Percentiles rank a stretch among this genome's conserved stretches.
Conservation (phyloP, 2,888 invertebrate species). For the Drosophila algonquin region DNA sequence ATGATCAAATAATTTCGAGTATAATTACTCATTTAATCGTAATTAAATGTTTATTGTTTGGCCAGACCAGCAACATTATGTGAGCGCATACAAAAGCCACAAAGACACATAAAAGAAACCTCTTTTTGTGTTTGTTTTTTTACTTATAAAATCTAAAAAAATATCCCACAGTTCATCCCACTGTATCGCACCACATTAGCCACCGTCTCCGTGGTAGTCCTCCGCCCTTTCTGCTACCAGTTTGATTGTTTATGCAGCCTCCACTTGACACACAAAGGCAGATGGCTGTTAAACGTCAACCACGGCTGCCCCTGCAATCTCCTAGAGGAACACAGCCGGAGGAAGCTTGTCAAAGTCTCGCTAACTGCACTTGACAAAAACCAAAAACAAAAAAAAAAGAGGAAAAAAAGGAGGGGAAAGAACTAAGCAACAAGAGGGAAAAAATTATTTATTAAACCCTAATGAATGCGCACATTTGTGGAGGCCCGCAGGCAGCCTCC, state of each 20-base stretch:
- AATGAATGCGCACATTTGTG: slow-evolving; percentile 77
- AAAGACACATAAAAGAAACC: neutral
- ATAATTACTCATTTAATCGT: slow-evolving; percentile 16
- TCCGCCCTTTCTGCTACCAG: neutral
- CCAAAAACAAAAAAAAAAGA: neutral
- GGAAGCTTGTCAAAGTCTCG: slow-evolving; percentile 48
- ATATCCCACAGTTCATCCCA: too few relatives aligned
- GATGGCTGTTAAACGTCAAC: slow-evolving; percentile 50
- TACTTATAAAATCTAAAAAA: too few relatives aligned
- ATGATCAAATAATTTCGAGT: slow-evolving; percentile 13
- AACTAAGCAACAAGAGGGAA: slow-evolving; percentile 27
- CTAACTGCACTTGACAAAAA: slow-evolving; percentile 49
- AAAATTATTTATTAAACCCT: slow-evolving; percentile 75
- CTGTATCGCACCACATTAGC: slow-evolving; percentile 16
- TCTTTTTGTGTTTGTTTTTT: too few relatives aligned
- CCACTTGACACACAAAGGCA: slow-evolving; percentile 59
- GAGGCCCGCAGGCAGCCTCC: slow-evolving; percentile 35
- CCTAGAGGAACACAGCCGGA: neutral
- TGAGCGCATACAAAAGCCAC: neutral
- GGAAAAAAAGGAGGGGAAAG: slow-evolving; percentile 24
- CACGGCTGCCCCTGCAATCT: slow-evolving; percentile 29
- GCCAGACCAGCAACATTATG: neutral
- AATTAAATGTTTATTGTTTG: neutral
- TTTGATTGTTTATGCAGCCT: slow-evolving; percentile 31
- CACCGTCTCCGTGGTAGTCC: slow-evolving; percentile 19